phyloP scores from a whole-genome alignment of 2,888 invertebrate genomes.

The Xestia ashworthii region DNA sequence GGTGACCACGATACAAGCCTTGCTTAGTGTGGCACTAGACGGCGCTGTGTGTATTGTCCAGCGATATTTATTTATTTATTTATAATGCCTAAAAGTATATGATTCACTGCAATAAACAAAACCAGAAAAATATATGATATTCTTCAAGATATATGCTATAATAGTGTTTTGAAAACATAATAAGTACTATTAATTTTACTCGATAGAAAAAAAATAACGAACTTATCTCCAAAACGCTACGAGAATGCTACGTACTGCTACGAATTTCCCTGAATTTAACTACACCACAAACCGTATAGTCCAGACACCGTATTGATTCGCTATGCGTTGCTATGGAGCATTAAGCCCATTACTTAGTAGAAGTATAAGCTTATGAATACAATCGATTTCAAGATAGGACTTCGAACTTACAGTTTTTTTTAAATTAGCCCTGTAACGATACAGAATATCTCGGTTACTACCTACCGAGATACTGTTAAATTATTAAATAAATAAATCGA shows the following conservation, averaged over 20 bases:
- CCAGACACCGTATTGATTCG: slow-evolving; percentile 23
- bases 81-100: no score
- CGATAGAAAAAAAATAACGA: no score
- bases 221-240: slow-evolving; percentile 13
- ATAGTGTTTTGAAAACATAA: no score
- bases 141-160: no score
- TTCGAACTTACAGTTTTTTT: background rate
- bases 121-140: no score
- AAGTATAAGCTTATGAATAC: background rate
- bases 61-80: no score
- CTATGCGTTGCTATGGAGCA: slow-evolving; percentile 29
- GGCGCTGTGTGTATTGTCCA: no score
- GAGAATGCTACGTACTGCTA: slow-evolving; percentile 42
- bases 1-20: no score
- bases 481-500: background rate
- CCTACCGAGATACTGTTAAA: background rate
- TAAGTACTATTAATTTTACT: no score
- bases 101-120: no score
- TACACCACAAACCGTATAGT: background rate
- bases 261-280: slow-evolving; percentile 13
- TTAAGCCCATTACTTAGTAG: slow-evolving; percentile 5
- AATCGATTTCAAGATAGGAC: slow-evolving; percentile 1
- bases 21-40: no score
- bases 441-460: background rate
- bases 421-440: background rate